Percentiles rank a stretch among this genome's conserved stretches.
Evolutionary conservation across 2,113 vertebrate species (phyloP).

Genomic region (Numenius arquata): DNA sequence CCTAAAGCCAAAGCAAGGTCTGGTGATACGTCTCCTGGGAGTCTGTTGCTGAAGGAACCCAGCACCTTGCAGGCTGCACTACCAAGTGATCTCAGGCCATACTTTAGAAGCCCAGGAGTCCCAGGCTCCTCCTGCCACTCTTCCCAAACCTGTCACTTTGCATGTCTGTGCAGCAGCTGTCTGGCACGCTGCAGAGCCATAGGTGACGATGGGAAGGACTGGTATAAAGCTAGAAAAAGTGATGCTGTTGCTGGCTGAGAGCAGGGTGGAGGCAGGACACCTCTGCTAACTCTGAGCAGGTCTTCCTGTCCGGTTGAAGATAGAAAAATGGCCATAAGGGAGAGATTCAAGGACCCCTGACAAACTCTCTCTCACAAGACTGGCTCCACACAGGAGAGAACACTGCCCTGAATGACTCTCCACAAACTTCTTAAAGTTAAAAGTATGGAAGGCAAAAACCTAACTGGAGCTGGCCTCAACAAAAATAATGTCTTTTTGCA

Average conservation of each 20-base stretch:
- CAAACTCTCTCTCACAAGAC: not conserved
- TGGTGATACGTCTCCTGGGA: not conserved
- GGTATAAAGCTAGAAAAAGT: not conserved
- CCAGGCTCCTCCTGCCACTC: not conserved
- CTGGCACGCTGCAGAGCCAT: accelerated
- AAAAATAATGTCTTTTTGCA: not conserved
- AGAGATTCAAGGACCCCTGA: not conserved
- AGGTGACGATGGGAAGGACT: not conserved
- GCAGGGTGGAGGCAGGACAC: not conserved
- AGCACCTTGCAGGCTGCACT: not conserved
- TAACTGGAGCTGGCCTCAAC: not conserved
- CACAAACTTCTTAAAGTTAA: not conserved
- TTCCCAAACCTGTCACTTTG: not conserved
- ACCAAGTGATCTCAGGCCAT: not conserved
- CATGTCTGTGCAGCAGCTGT: not conserved
- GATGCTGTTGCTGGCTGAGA: not conserved
- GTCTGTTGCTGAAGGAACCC: not conserved
- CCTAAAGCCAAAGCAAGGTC: not conserved
- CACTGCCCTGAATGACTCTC: not conserved
- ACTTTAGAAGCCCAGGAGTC: not conserved
- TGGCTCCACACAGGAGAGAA: not conserved
- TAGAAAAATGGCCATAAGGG: not conserved
- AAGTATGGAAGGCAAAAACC: not conserved
- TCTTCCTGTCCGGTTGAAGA: not conserved
- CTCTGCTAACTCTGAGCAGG: not conserved